Percentiles rank a stretch among this genome's conserved stretches.
Conservation (phyloP, 2,888 invertebrate genomes). For the Cerastis rubricosa region DNA sequence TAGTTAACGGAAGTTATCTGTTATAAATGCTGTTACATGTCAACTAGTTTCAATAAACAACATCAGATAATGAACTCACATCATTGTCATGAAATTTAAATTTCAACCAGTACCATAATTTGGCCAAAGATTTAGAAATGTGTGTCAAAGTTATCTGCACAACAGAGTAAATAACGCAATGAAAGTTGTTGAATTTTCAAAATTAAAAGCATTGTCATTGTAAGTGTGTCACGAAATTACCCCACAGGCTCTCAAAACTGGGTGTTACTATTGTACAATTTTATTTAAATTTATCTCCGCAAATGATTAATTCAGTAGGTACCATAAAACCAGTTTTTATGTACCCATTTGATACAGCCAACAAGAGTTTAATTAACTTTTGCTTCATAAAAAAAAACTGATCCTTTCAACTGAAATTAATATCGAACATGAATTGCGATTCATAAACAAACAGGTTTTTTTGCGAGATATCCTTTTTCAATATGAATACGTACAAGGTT, state of each 20-base stretch:
- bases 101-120: background rate
- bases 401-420: conserved; percentile 46
- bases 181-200: background rate
- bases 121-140: background rate
- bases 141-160: background rate
- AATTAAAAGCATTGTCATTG: background rate
- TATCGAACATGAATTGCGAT: conserved; percentile 39
- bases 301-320: conserved; percentile 28
- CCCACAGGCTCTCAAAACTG: background rate
- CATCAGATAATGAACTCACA: background rate
- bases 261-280: background rate
- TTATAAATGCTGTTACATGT: background rate
- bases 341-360: conserved; percentile 14
- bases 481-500: background rate
- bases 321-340: conserved; percentile 31
- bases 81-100: background rate
- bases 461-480: conserved; percentile 5
- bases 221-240: background rate
- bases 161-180: background rate
- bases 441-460: conserved; percentile 28
- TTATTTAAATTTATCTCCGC: conserved; percentile 5
- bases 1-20: background rate
- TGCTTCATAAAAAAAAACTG: conserved; percentile 30
- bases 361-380: conserved; percentile 41
- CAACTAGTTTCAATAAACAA: background rate